Evolutionary conservation across 92 coral and sea anemone species (phyloP), one percentile per base, ranked within the genome.

Genomic region (Metridium senile): DNA sequence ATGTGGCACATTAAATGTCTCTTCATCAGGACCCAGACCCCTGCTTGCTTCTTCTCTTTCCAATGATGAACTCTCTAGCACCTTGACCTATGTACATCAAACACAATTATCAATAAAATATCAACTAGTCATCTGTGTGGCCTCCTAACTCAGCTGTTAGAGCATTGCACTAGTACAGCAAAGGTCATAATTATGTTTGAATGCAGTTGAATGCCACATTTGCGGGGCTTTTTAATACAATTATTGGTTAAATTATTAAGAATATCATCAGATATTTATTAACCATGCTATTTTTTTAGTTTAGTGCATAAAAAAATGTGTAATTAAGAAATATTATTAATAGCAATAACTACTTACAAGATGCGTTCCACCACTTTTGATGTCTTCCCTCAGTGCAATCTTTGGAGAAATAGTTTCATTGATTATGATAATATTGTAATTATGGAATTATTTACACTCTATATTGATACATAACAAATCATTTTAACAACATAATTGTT

Each of bases 11-110:
- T 95, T 95, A 67, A 95, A 95, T 52, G 99, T 88, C 57, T 92
- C 99, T 76, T 95, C 99, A 52, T 95, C 99, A 29, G 92, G 90
- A 10, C 82, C 97, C 96, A 95, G 82, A 43, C 95, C 97, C 76
- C 79, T 95, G 62, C 80, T 74, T 32, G 95, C 99, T 70, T 95
- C 99, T 80, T 69, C 74, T 2, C 76, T 79, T 61, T 81, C 92
- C 90, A 91, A 85, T 74, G 89, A 82, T 23, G 91, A 89, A 21
- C 81, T 59, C 26, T 72, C 81, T 1, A 70, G n/a, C 6, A 82
- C 75, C 49, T 82, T 85, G 69, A 77, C 89, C 91, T 87, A 64
- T 1, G 21, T 2, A 28, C 9, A 23, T 29, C 17, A 21, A 62
- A 62, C 17, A 62, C 28, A 25, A 19, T 31, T 19, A 54, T 20